These are phyloP conservation scores for Lacerta agilis DNA, from an alignment of 2,797 vertebrate genomes.

Conservation along the genomic window DNA sequence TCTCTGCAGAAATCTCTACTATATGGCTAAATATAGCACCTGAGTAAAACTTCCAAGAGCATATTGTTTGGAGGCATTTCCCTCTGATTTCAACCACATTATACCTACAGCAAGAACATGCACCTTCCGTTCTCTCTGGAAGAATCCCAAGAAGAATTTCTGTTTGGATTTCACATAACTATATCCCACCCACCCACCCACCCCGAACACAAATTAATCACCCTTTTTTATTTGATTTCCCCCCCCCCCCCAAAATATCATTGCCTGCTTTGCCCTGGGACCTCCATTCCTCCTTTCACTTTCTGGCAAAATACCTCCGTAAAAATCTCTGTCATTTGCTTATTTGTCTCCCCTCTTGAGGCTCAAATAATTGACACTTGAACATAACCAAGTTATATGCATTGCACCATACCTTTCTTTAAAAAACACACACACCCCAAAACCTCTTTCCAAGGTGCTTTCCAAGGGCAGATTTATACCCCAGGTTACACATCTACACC, in stretches of 20 bases:
- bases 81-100: constrained; percentile 5
- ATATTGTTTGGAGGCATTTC: constrained; percentile 31
- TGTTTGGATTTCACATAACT: constrained; percentile 25
- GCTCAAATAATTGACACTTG: neutral
- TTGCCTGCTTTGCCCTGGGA: constrained; percentile 11
- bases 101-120: constrained; percentile 9
- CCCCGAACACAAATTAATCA: neutral
- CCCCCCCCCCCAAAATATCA: neutral
- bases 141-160: neutral
- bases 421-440: too few relatives aligned
- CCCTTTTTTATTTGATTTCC: neutral
- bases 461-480: neutral
- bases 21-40: constrained; percentile 37
- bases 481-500: neutral
- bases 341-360: neutral
- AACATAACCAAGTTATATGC: neutral
- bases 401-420: neutral
- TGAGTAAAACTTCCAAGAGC: constrained; percentile 35
- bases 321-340: neutral
- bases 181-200: rapidly evolving
- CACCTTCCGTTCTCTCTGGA: neutral
- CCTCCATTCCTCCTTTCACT: neutral
- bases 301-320: constrained; percentile 1
- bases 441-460: neutral
- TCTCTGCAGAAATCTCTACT: constrained; percentile 43